A percentile compares a stretch with the other conserved stretches of the same genome.
These are phyloP conservation scores for Salarias fasciatus DNA, from an alignment of 2,797 vertebrate species.

Conservation along the genomic window DNA sequence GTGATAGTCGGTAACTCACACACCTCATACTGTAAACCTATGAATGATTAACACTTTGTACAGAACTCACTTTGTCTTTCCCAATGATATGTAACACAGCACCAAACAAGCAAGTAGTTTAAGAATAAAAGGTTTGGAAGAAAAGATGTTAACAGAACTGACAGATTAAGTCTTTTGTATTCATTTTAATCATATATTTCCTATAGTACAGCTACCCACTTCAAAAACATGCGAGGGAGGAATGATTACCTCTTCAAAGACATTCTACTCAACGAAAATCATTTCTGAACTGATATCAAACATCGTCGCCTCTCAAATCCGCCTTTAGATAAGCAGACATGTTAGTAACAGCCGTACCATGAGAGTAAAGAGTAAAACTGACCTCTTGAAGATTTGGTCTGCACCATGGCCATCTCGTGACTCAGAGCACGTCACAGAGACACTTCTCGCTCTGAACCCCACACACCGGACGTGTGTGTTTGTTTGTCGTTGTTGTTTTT, in stretches of 20 bases:
- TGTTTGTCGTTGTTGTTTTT: no score
- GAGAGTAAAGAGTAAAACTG: constrained; percentile 47
- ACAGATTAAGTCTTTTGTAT: no score
- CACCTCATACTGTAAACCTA: constrained; percentile 65
- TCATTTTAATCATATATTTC: no score
- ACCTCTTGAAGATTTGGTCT: constrained; percentile 85
- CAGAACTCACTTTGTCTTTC: constrained; percentile 55
- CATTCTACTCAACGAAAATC: neutral
- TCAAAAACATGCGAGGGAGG: neutral
- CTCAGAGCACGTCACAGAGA: constrained; percentile 40
- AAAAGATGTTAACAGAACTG: neutral
- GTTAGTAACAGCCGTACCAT: neutral
- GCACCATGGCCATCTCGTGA: constrained; percentile 82
- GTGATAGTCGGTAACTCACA: constrained; percentile 28
- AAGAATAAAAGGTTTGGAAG: neutral
- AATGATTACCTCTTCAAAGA: neutral
- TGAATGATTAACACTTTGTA: constrained; percentile 77
- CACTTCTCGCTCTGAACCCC: constrained; percentile 30
- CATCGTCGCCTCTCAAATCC: neutral
- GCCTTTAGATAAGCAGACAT: constrained; percentile 6
- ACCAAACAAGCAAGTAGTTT: constrained; percentile 10
- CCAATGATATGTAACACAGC: constrained; percentile 26
- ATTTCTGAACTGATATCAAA: neutral
- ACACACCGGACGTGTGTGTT: constrained; percentile 1
- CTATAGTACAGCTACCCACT: neutral